Percentiles rank a stretch among this genome's conserved stretches.
These are phyloP conservation scores for Chaetops frenatus DNA, from an alignment of 2,113 vertebrate genomes.

Conservation along the genomic window DNA sequence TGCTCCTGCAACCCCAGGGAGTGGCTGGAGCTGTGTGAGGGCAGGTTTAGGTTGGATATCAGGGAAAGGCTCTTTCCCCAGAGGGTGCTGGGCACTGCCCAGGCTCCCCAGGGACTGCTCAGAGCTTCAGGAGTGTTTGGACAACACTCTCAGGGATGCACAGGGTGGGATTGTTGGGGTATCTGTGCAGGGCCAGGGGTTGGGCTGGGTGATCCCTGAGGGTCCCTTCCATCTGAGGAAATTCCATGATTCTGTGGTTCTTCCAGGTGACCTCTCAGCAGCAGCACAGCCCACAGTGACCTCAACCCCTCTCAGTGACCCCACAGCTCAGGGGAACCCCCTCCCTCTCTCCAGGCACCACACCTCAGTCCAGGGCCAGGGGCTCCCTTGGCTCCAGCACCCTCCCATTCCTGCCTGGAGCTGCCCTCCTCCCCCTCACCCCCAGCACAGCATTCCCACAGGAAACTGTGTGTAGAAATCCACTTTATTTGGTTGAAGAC, in stretches of 20 bases:
- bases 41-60: accelerated
- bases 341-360: background rate
- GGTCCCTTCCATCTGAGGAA: background rate
- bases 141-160: accelerated
- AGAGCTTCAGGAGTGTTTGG: background rate
- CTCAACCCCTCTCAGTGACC: background rate
- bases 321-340: background rate
- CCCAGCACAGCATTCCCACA: accelerated
- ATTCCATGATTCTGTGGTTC: background rate
- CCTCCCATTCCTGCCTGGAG: background rate
- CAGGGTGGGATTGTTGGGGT: background rate
- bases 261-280: background rate
- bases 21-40: accelerated
- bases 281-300: background rate
- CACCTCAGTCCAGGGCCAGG: background rate
- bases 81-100: background rate
- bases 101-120: background rate
- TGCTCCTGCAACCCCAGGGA: background rate
- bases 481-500: constrained; percentile 31
- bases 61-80: background rate
- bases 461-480: background rate
- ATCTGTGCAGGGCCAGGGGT: background rate
- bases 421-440: background rate
- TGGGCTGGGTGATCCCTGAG: background rate
- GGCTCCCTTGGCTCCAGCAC: background rate